phyloP scores from a whole-genome alignment of 2,888 invertebrate genomes.

The Erebia palarica region DNA sequence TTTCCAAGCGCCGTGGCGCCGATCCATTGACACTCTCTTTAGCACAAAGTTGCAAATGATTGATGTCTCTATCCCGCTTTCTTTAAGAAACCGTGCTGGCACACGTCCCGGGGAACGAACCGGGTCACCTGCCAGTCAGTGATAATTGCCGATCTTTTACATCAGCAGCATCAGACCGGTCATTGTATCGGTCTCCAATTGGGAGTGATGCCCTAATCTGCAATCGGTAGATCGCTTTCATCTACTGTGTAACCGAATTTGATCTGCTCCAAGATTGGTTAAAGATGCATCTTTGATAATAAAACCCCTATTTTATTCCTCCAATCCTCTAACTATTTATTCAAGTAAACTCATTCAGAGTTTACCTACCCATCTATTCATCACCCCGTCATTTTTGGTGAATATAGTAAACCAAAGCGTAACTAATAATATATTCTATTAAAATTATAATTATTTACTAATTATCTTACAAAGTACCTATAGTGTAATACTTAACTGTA shows the following conservation, averaged over 20 bases:
- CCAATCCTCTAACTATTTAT: too few relatives aligned
- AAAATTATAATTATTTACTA: too few relatives aligned
- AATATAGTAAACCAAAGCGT: too few relatives aligned
- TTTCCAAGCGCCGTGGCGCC: constrained; percentile 9
- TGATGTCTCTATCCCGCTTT: constrained; percentile 20
- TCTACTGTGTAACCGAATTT: neutral
- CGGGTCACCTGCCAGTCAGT: constrained; percentile 12
- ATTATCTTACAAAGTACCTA: too few relatives aligned
- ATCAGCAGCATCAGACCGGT: neutral
- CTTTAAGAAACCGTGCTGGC: constrained; percentile 12
- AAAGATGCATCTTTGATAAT: neutral
- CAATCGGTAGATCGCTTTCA: neutral
- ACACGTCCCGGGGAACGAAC: constrained; percentile 12
- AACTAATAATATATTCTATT: too few relatives aligned
- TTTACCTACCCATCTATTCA: too few relatives aligned
- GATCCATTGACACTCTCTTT: constrained; percentile 12
- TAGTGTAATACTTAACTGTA: too few relatives aligned
- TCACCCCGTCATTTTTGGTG: too few relatives aligned
- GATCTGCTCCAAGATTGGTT: neutral
- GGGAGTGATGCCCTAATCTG: neutral
- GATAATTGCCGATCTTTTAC: constrained; percentile 15
- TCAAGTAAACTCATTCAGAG: too few relatives aligned
- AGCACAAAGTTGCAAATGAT: constrained; percentile 17
- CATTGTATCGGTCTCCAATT: neutral
- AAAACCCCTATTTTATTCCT: too few relatives aligned